Evolutionary conservation across 1,140 invertebrate species (phyloP), one percentile per base, ranked within the genome.

Genomic region (Neocloeon triangulifer): DNA sequence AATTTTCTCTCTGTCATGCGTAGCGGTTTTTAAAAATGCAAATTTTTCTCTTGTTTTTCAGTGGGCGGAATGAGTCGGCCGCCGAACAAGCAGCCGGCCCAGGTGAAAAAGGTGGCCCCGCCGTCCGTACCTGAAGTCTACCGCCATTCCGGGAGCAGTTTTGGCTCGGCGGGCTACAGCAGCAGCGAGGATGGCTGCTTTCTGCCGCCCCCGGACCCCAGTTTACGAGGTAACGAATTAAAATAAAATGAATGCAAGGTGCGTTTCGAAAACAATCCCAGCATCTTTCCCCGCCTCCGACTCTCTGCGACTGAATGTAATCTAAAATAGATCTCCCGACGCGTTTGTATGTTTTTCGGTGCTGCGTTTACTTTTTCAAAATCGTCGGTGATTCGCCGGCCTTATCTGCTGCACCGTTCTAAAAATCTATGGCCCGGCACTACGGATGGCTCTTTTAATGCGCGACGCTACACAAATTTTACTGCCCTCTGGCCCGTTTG

Each of bases 61-160:
- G 72, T 75, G 58, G 71, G 72, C 56, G 75, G 75, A 41, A 76
- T 79, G 71, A 76, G 69, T 50, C 69, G 75, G 59, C 69, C 64
- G 39, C 67, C 64, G 45, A 76, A 69, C n/a, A n/a, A n/a, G n/a
- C n/a, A n/a, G 62, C 63, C 66, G 46, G 64, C 69, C 45, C 73
- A 72, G 46, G 71, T 67, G 35, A 80, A 80, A 56, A 77, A 78
- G 56, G 76, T 81, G 45, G 69, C 75, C 23, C 77, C 77, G 32
- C 76, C 77, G 4, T 71, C 73, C 5, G 75, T 80, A 19, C 77
- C 75, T 1, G 74, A 77, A 41, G 44, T 43, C 3, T 53, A 44
- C 38, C 37, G 56, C 26, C 71, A 75, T 49, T 75, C 71, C 3
- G 71, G 71, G 31, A 70, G 68, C 44, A 70, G 66, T 39, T 75